Percentiles rank a stretch among this genome's conserved stretches.
These are phyloP conservation scores for Podiceps cristatus DNA, from an alignment of 2,113 vertebrate species.

Conservation along the genomic window DNA sequence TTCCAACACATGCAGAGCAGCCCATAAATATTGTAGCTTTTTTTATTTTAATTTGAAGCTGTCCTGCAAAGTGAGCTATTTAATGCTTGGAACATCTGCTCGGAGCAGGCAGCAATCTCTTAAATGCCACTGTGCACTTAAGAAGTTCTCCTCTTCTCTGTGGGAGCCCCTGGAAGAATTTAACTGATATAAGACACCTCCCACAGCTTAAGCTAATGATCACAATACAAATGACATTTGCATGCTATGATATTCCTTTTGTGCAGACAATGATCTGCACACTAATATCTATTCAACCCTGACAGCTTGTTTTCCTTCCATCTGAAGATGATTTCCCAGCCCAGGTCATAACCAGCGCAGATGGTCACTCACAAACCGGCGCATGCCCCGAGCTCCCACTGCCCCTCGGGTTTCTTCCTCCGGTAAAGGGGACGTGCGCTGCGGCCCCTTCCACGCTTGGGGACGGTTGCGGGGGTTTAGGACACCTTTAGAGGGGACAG, in stretches of 20 bases:
- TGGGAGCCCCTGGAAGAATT: constrained; percentile 51
- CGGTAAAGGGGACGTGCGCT: rapidly evolving
- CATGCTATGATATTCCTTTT: constrained; percentile 59
- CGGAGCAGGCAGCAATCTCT: constrained; percentile 42
- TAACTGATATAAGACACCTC: constrained; percentile 42
- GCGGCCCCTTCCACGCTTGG: rapidly evolving
- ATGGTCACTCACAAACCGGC: not conserved
- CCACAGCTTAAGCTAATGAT: constrained; percentile 70
- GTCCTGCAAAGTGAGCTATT: constrained; percentile 32
- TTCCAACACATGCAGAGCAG: not conserved
- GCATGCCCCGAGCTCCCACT: rapidly evolving
- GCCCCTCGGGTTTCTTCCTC: rapidly evolving
- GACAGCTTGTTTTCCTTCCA: not conserved
- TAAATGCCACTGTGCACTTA: constrained; percentile 52
- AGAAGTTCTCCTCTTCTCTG: constrained; percentile 33
- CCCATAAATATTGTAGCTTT: constrained; percentile 31
- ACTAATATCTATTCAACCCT: not conserved
- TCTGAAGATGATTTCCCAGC: not conserved
- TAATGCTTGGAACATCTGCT: constrained; percentile 67
- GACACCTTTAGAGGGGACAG: rapidly evolving
- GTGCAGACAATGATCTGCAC: not conserved
- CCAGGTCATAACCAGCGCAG: not conserved
- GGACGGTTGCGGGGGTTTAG: rapidly evolving
- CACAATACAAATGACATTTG: constrained; percentile 69
- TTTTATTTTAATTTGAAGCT: constrained; percentile 43